phyloP scores from a whole-genome alignment of 1,140 invertebrate species.

The Choristoneura fumiferana region DNA sequence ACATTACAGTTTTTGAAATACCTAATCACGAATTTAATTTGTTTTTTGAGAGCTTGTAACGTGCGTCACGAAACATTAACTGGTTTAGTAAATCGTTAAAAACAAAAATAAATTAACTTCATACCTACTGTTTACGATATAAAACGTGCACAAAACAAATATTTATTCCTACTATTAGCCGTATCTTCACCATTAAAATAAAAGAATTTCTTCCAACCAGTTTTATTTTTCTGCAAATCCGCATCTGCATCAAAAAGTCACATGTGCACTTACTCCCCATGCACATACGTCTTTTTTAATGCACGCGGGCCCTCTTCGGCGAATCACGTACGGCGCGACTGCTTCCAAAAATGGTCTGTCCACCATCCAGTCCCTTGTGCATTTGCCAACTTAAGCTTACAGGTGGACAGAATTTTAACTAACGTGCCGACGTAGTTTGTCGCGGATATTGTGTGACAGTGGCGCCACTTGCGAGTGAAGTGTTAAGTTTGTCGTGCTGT shows the following conservation, averaged over 20 bases:
- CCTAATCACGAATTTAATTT: too few relatives aligned
- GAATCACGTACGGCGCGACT: constrained; percentile 14
- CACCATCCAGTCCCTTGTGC: constrained; percentile 10
- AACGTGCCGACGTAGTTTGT: not conserved
- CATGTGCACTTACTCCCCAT: not conserved
- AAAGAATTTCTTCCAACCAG: constrained; percentile 16
- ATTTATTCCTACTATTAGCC: not conserved
- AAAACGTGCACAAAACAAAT: too few relatives aligned
- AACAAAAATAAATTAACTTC: too few relatives aligned
- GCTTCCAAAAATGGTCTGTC: constrained; percentile 14
- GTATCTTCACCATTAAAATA: constrained; percentile 6
- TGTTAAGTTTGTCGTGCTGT: not conserved
- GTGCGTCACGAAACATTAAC: too few relatives aligned
- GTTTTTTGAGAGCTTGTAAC: too few relatives aligned
- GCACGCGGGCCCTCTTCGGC: constrained; percentile 5
- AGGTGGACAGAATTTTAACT: not conserved
- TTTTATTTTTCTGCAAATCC: constrained; percentile 13
- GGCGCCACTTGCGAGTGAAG: not conserved
- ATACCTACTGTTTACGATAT: too few relatives aligned
- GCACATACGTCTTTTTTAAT: too few relatives aligned
- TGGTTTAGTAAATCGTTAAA: too few relatives aligned
- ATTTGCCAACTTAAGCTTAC: constrained; percentile 5
- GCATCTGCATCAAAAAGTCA: not conserved
- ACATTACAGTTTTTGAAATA: too few relatives aligned
- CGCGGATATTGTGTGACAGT: not conserved